Conservation (phyloP, 2,888 invertebrate species). For the Eudemis profundana region DNA sequence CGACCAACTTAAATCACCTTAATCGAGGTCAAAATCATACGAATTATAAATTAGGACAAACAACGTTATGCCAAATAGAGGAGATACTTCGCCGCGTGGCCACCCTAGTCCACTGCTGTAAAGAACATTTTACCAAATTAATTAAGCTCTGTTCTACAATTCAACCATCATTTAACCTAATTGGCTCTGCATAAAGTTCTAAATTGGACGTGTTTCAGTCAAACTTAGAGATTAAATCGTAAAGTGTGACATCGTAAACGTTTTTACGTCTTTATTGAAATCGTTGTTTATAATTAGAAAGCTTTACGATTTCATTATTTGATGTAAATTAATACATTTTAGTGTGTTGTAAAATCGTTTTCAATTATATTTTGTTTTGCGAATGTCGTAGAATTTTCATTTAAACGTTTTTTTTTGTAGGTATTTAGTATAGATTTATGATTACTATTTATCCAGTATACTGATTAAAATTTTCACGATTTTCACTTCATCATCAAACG, state of each 20-base stretch:
- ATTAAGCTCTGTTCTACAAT: slow-evolving; percentile 27
- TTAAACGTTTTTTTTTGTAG: too few species aligned
- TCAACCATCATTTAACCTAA: slow-evolving; percentile 8
- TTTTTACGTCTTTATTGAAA: slow-evolving; percentile 62
- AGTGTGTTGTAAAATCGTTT: background rate
- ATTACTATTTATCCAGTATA: too few species aligned
- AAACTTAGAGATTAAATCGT: slow-evolving; percentile 42
- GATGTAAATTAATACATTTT: background rate
- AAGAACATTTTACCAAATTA: slow-evolving; percentile 41
- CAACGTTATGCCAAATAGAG: slow-evolving; percentile 7
- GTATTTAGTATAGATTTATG: too few species aligned
- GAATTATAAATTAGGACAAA: too few species aligned
- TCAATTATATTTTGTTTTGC: background rate
- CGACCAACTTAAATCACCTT: too few species aligned
- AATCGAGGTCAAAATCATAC: too few species aligned
- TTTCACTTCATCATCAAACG: too few species aligned
- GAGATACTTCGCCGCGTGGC: slow-evolving; percentile 12
- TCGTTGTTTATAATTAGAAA: slow-evolving; percentile 34
- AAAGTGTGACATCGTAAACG: slow-evolving; percentile 54
- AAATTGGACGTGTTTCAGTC: background rate
- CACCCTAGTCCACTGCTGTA: slow-evolving; percentile 40
- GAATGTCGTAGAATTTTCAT: too few species aligned
- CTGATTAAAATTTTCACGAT: too few species aligned
- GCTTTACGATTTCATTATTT: slow-evolving; percentile 24
- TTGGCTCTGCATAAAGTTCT: background rate